Evolutionary conservation across 2,113 vertebrate genomes (phyloP).

Genomic region (Nicator chloris): DNA sequence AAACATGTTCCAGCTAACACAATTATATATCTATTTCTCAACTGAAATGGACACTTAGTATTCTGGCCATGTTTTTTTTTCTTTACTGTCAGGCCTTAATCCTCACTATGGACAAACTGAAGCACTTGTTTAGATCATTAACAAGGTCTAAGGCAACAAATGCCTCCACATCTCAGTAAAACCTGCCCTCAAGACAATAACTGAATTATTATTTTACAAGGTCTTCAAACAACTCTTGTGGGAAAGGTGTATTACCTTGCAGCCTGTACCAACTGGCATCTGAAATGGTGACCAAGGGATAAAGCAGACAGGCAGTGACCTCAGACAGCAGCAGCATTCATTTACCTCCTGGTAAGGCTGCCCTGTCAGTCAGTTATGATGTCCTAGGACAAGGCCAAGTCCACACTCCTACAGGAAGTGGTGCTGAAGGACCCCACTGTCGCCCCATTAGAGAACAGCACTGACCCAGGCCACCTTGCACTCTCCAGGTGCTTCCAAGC

Average conservation of each 20-base stretch:
- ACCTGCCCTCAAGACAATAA: not conserved
- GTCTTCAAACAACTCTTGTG: not conserved
- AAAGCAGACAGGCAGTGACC: not conserved
- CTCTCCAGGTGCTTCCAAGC: not conserved
- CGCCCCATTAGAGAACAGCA: not conserved
- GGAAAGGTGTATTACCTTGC: not conserved
- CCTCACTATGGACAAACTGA: not conserved
- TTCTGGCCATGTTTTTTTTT: too few relatives aligned
- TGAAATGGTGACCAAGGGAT: not conserved
- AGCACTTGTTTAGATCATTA: not conserved
- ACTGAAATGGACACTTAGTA: not conserved
- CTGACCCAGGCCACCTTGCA: accelerated
- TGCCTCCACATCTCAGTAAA: not conserved
- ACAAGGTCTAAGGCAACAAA: not conserved
- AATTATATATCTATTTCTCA: not conserved
- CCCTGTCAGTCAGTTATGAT: not conserved
- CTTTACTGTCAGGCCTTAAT: not conserved
- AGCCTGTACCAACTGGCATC: not conserved
- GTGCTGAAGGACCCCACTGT: not conserved
- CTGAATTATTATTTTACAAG: not conserved
- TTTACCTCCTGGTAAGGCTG: not conserved
- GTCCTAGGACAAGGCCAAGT: not conserved
- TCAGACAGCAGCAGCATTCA: not conserved
- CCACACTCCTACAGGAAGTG: not conserved
- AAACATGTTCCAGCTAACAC: not conserved